Percentiles rank a stretch among this genome's conserved stretches.
Conservation (phyloP, 1,140 invertebrate species). For the Teleogryllus occipitalis region DNA sequence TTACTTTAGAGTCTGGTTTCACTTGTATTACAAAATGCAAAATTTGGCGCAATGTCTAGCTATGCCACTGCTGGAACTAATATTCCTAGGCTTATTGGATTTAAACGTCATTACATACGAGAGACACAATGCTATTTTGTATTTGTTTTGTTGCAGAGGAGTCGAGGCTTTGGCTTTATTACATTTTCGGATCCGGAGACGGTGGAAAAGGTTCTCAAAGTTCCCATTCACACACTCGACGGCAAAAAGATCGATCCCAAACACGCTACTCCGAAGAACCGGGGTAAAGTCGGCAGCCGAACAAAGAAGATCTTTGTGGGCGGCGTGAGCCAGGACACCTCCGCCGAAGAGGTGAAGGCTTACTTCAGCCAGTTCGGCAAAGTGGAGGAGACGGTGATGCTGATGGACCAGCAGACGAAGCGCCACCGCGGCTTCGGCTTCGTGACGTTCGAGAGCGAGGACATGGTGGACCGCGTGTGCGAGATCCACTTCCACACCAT, state of each 20-base stretch:
- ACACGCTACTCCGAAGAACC: slow-evolving; percentile 83
- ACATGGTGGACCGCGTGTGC: slow-evolving; percentile 82
- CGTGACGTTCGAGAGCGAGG: slow-evolving; percentile 86
- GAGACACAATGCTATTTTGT: not conserved
- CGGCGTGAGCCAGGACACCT: slow-evolving; percentile 84
- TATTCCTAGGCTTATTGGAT: not conserved
- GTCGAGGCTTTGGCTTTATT: slow-evolving; percentile 88
- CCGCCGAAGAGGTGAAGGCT: slow-evolving; percentile 80
- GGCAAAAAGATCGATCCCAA: slow-evolving; percentile 93
- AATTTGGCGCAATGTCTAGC: not conserved
- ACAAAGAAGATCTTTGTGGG: slow-evolving; percentile 91
- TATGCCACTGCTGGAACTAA: not conserved
- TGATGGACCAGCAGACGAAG: slow-evolving; percentile 91
- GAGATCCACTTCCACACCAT: slow-evolving; percentile 89
- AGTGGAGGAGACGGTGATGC: slow-evolving; percentile 86
- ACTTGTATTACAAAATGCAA: not conserved
- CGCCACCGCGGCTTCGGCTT: slow-evolving; percentile 85
- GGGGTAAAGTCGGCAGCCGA: slow-evolving; percentile 68
- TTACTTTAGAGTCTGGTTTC: no score
- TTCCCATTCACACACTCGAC: slow-evolving; percentile 84
- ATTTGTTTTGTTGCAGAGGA: slow-evolving; percentile 58
- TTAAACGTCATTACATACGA: no score
- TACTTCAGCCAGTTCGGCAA: slow-evolving; percentile 89
- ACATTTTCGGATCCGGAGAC: slow-evolving; percentile 82
- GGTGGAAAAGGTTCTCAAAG: slow-evolving; percentile 81